Evolutionary conservation across 2,113 vertebrate species (phyloP).

Genomic region (Callithrix jacchus): DNA sequence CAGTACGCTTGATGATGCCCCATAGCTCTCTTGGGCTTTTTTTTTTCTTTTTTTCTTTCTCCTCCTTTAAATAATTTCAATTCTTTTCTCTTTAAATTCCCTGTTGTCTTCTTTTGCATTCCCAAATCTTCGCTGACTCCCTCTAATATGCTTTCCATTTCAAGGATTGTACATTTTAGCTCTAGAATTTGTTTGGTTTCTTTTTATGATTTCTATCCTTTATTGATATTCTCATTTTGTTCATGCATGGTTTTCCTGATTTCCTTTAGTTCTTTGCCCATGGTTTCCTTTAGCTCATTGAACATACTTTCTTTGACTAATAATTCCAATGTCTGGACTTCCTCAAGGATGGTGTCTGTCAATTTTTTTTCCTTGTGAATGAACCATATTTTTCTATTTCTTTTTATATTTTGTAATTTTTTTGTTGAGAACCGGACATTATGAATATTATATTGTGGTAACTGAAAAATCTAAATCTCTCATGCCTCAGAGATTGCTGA

Average conservation of each 20-base stretch:
- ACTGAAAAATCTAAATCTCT: neutral
- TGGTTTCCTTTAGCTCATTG: neutral
- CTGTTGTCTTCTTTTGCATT: neutral
- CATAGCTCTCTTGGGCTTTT: neutral
- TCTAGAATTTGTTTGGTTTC: neutral
- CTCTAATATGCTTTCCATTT: neutral
- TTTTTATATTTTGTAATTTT: conserved; percentile 4
- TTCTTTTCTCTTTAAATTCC: neutral
- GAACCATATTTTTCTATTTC: neutral
- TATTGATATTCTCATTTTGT: neutral
- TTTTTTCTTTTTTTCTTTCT: neutral
- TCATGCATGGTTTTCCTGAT: neutral
- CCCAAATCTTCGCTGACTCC: neutral
- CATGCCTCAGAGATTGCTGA: neutral
- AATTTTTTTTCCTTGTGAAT: neutral
- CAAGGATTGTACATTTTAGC: neutral
- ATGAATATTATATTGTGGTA: neutral
- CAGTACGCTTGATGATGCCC: neutral
- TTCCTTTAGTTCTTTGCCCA: neutral
- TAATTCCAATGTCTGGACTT: neutral
- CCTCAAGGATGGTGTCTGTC: neutral
- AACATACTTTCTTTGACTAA: neutral
- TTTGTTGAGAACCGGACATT: conserved; percentile 2
- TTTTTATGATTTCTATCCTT: neutral
- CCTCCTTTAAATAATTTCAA: neutral